Evolutionary conservation across 2,797 vertebrate species (phyloP).

Genomic region (Eulemur mongoz): DNA sequence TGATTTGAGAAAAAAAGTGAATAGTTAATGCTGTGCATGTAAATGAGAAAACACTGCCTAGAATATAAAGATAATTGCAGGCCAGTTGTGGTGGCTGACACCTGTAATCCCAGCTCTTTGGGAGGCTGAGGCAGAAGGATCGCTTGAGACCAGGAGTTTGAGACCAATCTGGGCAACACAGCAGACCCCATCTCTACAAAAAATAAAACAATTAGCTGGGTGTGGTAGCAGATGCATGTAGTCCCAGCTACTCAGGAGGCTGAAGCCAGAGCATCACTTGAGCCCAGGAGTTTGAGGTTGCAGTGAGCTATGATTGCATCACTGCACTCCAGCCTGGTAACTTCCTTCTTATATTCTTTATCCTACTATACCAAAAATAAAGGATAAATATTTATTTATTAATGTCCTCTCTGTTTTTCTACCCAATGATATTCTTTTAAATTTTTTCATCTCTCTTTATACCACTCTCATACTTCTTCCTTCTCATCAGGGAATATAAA

Average conservation of each 20-base stretch:
- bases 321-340: background rate
- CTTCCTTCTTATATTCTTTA: background rate
- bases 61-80: background rate
- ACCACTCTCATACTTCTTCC: background rate
- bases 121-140: background rate
- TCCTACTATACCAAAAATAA: background rate
- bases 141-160: background rate
- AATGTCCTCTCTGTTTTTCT: background rate
- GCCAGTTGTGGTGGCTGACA: background rate
- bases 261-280: background rate
- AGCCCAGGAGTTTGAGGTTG: background rate
- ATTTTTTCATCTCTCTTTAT: background rate
- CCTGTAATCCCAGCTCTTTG: background rate
- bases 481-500: background rate
- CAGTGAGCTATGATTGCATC: background rate
- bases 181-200: background rate
- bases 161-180: background rate
- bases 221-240: background rate
- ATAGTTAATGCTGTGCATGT: background rate
- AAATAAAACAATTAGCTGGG: background rate
- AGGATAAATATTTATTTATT: background rate
- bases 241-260: background rate
- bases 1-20: background rate
- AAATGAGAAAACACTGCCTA: slow-evolving; percentile 18
- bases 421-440: background rate